Base-by-base conservation (phyloP, 2,888 invertebrate genomes). In the Chymomyza amoena region DNA sequence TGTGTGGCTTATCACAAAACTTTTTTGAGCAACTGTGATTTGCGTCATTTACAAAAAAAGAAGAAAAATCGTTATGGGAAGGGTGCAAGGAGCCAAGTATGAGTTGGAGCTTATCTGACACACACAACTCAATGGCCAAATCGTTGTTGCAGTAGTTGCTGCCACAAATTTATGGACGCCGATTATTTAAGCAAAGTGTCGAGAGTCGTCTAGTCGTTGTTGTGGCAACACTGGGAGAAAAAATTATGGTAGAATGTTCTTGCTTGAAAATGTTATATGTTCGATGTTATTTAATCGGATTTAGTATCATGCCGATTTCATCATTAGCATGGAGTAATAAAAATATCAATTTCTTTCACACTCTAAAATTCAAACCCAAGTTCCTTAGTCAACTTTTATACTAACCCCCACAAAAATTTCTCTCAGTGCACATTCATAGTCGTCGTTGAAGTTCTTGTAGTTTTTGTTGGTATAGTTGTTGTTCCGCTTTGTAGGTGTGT, bases 131-230 rank as follows among this genome's bases (percentile, higher is more conserved):
- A 45, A 45, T 45, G 39, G 39, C 13, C 39, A 45, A 45, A 45
- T 45, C 39, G 39, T 45, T 45, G 39, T 45, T 45, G 39, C 39
- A 45, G 39, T 45, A 45, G 39, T 45, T 45, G 39, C 39, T 36
- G 32, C 61, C 62, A 73, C 72, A 66, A 73, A 83, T 81, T 84
- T 81, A 81, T 77, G 79, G 66, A 67, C 69, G 52, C 57, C 74
- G 78, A 82, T 82, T 84, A 78, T 73, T 77, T 77, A 69, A 66
- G 75, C 79, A 73, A 82, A 80, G 80, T 80, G 36, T 60, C 15
- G 57, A 45, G 54, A 54, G 54, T 20, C 18, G 54, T 20, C 54
- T 54, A 45, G 39, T 45, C 39, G 13, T 45, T 13, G 39, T 45
- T 45, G 39, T 45, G 39, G 39, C 39, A 45, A 45, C 13, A 45